Evolutionary conservation across 2,797 vertebrate species (phyloP).

Genomic region (Ara ararauna): DNA sequence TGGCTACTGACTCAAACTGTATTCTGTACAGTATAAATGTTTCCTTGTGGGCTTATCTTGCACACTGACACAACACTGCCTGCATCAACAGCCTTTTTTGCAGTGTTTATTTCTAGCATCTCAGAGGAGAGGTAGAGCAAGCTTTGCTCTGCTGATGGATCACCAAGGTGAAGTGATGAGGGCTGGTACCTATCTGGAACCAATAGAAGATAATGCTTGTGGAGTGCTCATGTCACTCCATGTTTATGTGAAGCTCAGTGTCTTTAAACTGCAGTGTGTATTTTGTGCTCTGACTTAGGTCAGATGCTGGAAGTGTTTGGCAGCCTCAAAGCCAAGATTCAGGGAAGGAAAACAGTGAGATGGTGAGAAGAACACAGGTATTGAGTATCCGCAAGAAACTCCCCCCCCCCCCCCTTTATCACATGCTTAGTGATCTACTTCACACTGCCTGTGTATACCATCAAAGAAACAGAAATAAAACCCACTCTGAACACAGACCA

Average conservation of each 20-base stretch:
- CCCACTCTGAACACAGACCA: not conserved
- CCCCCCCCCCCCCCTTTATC: accelerated
- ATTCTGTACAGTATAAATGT: not conserved
- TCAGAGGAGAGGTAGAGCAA: not conserved
- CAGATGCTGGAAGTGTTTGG: not conserved
- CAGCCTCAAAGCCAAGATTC: not conserved
- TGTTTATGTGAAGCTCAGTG: not conserved
- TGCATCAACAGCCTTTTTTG: accelerated
- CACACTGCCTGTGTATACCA: not conserved
- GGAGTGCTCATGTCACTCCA: not conserved
- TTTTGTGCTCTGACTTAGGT: not conserved
- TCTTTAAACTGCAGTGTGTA: not conserved
- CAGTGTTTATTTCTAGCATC: not conserved
- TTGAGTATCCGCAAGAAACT: not conserved
- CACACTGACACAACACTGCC: no score
- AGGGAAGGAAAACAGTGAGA: not conserved
- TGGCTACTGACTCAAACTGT: not conserved
- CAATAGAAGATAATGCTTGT: not conserved
- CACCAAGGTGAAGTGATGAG: not conserved
- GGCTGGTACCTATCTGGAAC: not conserved
- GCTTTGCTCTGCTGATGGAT: not conserved
- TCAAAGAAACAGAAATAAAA: not conserved
- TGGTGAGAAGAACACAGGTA: not conserved
- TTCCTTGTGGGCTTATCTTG: not conserved
- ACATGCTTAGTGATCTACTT: not conserved